Conservation (phyloP, 1,140 invertebrate species). For the Bombus polaris region DNA sequence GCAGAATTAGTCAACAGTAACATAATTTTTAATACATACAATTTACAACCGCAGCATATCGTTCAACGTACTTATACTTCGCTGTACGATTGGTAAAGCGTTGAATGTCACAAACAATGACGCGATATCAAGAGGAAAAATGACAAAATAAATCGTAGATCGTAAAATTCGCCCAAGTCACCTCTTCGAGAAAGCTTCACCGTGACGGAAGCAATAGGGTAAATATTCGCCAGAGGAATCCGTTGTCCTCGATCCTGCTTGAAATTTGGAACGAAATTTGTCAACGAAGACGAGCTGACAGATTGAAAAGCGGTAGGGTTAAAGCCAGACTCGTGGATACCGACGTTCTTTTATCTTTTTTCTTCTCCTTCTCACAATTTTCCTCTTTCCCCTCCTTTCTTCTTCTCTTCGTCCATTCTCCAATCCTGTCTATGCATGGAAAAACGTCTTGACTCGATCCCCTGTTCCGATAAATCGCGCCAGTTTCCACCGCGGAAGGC, state of each 20-base stretch:
- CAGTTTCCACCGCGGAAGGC: too few species aligned
- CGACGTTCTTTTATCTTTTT: slow-evolving; percentile 10
- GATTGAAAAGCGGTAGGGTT: slow-evolving; percentile 33
- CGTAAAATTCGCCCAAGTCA: not conserved
- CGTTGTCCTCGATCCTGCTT: slow-evolving; percentile 14
- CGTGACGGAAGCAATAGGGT: not conserved
- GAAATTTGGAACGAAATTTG: slow-evolving; percentile 43
- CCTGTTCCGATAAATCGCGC: not conserved
- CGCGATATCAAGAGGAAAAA: too few species aligned
- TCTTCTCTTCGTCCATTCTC: not conserved
- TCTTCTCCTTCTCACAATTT: too few species aligned
- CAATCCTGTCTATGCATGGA: slow-evolving; percentile 10
- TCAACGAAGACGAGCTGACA: slow-evolving; percentile 29
- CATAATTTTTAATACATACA: too few species aligned
- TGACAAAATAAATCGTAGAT: not conserved
- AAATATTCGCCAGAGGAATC: not conserved
- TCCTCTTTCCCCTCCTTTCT: not conserved
- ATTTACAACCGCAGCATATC: too few species aligned
- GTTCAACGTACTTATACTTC: too few species aligned
- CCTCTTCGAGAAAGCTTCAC: not conserved
- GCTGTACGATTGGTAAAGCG: not conserved
- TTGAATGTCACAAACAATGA: too few species aligned
- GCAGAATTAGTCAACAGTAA: too few species aligned
- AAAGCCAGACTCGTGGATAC: not conserved
- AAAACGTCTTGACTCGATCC: slow-evolving; percentile 10